Percentiles rank a stretch among this genome's conserved stretches.
Evolutionary conservation across 2,888 invertebrate species (phyloP).

Genomic region (Sarcophaga carnaria): DNA sequence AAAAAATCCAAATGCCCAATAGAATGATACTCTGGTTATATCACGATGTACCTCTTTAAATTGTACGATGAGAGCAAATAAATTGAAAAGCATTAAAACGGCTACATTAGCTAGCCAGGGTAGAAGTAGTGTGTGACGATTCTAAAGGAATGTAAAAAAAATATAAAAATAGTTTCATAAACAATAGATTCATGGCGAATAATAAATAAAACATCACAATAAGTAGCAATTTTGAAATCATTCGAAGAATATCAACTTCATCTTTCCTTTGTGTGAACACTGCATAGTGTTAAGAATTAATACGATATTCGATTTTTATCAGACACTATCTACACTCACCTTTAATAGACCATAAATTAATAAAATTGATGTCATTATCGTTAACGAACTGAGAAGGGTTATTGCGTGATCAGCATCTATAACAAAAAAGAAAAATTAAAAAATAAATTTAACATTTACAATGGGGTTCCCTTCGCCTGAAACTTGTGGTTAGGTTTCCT

Average conservation of each 20-base stretch:
- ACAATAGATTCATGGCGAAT: not conserved
- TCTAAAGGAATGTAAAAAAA: not conserved
- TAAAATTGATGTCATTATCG: conserved; percentile 39
- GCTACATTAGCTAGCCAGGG: conserved; percentile 41
- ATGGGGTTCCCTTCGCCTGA: not conserved
- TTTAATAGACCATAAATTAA: conserved; percentile 49
- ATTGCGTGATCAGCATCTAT: conserved; percentile 39
- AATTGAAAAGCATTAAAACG: conserved; percentile 29
- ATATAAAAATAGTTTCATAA: not conserved
- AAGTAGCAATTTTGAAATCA: too few species aligned
- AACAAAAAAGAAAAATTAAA: not conserved
- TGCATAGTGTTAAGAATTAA: too few species aligned
- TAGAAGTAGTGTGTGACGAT: conserved; percentile 19
- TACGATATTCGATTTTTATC: not conserved
- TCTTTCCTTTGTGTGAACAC: too few species aligned
- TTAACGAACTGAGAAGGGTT: conserved; percentile 17
- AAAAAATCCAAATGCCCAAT: conserved; percentile 36
- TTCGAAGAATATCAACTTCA: too few species aligned
- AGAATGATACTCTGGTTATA: conserved; percentile 8
- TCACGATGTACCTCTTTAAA: conserved; percentile 32
- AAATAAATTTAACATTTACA: not conserved
- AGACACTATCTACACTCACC: conserved; percentile 18
- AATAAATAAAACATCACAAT: not conserved
- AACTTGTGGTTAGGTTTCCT: too few species aligned
- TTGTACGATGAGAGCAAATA: conserved; percentile 19